phyloP scores from a whole-genome alignment of 2,797 vertebrate species.

The Muscicapa comitata region DNA sequence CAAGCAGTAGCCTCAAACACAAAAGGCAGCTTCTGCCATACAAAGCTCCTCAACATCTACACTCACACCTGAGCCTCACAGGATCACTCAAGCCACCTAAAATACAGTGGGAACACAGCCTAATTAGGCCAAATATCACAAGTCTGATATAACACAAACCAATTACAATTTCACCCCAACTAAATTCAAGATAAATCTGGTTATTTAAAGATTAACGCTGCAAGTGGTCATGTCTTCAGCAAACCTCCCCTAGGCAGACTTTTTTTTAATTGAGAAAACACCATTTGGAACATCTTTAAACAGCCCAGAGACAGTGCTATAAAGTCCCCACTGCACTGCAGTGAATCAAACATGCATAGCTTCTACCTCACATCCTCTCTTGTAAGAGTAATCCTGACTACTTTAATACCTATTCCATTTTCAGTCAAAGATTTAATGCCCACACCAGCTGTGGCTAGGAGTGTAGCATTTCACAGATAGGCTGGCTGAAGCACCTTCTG shows the following conservation, averaged over 20 bases:
- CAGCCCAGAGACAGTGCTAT: not conserved
- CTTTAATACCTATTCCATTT: slow-evolving; percentile 20
- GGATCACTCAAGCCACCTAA: not conserved
- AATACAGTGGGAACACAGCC: not conserved
- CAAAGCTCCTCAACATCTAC: not conserved
- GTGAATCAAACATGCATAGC: not conserved
- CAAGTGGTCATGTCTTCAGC: not conserved
- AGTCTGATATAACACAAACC: not conserved
- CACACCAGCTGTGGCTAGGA: not conserved
- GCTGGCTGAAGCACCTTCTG: not conserved
- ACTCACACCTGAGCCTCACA: not conserved
- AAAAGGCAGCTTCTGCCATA: not conserved
- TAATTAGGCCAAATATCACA: not conserved
- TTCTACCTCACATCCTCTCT: not conserved
- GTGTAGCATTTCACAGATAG: slow-evolving; percentile 3
- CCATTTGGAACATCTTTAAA: not conserved
- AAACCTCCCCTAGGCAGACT: not conserved
- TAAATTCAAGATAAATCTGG: not conserved
- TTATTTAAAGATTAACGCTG: not conserved
- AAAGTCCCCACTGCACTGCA: not conserved
- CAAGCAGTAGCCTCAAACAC: not conserved
- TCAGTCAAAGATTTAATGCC: slow-evolving; percentile 20
- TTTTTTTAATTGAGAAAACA: not conserved
- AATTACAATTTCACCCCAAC: not conserved
- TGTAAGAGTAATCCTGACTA: not conserved